Percentiles rank a stretch among this genome's conserved stretches.
These are phyloP conservation scores for Hypotaenidia okinawae DNA, from an alignment of 2,797 vertebrate genomes.

Conservation along the genomic window DNA sequence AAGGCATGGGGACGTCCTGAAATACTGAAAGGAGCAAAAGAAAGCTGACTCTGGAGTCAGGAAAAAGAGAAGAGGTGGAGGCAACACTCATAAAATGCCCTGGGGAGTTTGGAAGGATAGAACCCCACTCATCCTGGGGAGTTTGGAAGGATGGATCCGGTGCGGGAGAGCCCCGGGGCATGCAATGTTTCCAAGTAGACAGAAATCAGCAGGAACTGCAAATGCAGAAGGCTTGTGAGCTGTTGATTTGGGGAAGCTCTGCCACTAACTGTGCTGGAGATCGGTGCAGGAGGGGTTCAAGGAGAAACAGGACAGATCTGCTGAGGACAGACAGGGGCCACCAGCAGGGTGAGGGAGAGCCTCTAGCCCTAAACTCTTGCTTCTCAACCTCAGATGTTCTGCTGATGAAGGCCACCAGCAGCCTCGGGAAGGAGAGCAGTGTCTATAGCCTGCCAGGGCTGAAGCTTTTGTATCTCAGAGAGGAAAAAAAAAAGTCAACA, in stretches of 20 bases:
- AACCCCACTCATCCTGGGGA: no score
- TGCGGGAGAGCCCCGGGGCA: background rate
- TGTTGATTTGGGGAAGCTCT: background rate
- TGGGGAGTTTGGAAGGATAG: background rate
- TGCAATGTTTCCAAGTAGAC: background rate
- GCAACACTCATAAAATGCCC: background rate
- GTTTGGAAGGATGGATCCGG: background rate
- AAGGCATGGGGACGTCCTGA: background rate
- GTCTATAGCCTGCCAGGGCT: background rate
- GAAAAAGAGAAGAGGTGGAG: background rate
- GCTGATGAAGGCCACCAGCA: rapidly evolving
- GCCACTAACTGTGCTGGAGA: background rate
- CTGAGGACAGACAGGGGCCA: background rate
- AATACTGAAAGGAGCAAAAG: background rate
- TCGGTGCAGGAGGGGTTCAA: background rate
- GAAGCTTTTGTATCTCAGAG: background rate
- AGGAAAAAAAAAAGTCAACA: background rate
- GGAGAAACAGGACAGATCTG: background rate
- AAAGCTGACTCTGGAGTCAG: background rate
- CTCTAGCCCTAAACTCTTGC: background rate
- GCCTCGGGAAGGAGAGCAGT: background rate
- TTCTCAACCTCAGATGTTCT: background rate
- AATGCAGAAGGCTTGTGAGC: background rate
- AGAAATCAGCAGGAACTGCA: background rate
- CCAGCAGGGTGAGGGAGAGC: background rate